Evolutionary conservation across 2,113 vertebrate species (phyloP).

Genomic region (Dasypus novemcinctus): DNA sequence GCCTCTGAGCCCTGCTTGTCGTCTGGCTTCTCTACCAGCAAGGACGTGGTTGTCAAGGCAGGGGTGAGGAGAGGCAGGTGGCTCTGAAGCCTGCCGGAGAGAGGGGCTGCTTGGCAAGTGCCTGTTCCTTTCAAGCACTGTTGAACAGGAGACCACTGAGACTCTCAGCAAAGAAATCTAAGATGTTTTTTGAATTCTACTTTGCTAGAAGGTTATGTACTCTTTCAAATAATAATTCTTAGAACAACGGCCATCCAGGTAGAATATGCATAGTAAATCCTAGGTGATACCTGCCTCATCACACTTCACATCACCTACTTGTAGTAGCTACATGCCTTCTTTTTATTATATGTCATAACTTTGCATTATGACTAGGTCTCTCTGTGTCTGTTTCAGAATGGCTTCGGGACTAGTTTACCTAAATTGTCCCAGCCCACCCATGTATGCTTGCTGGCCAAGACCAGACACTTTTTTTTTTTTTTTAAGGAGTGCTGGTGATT

Average conservation of each 20-base stretch:
- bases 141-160: too few relatives aligned
- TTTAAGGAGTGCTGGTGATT: too few relatives aligned
- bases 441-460: neutral
- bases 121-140: too few relatives aligned
- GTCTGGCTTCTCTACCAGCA: too few relatives aligned
- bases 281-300: neutral
- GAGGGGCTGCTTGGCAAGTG: too few relatives aligned
- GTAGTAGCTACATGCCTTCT: neutral
- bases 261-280: neutral
- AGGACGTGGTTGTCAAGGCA: too few relatives aligned
- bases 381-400: neutral
- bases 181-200: neutral
- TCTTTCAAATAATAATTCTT: constrained; percentile 15
- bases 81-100: too few relatives aligned
- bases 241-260: neutral
- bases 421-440: neutral
- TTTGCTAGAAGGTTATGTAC: neutral
- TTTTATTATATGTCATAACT: neutral
- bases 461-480: neutral
- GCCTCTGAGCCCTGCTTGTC: too few relatives aligned
- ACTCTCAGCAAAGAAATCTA: neutral
- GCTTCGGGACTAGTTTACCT: neutral
- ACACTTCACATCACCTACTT: neutral
- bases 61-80: too few relatives aligned
- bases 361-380: neutral